phyloP scores from a whole-genome alignment of 2,113 vertebrate genomes.

The Pelodiscus sinensis region DNA sequence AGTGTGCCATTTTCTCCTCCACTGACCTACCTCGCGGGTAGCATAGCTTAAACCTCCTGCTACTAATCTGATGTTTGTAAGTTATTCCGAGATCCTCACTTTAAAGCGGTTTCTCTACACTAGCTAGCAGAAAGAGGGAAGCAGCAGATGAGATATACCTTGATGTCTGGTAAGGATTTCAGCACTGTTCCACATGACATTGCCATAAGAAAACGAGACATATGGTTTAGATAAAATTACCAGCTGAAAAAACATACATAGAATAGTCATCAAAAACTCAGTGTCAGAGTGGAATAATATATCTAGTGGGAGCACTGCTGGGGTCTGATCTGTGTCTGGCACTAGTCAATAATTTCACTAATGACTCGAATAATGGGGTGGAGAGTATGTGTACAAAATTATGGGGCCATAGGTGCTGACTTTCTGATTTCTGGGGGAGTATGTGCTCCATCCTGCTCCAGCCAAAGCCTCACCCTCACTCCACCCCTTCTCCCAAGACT shows the following conservation, averaged over 20 bases:
- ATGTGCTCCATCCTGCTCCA: no score
- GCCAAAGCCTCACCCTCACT: no score
- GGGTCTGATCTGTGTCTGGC: background rate
- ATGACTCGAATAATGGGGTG: background rate
- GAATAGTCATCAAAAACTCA: background rate
- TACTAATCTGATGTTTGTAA: background rate
- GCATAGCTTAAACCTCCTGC: background rate
- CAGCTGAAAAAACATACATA: background rate
- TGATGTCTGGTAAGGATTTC: no score
- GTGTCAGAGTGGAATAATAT: background rate
- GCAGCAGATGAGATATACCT: no score
- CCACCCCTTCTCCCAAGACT: no score
- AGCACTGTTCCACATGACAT: no score
- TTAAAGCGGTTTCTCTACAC: no score
- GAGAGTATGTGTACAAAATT: background rate
- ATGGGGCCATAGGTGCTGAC: no score
- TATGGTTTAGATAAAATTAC: background rate
- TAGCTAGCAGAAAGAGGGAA: no score
- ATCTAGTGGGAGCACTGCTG: background rate
- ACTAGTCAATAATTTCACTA: background rate
- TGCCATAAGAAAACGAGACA: background rate
- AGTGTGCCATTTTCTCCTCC: background rate
- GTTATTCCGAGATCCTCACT: no score
- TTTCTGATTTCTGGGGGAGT: no score
- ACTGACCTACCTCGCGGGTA: background rate